A percentile compares a stretch with the other conserved stretches of the same genome.
phyloP scores from a whole-genome alignment of 2,797 vertebrate genomes.

The Eulemur coronatus region DNA sequence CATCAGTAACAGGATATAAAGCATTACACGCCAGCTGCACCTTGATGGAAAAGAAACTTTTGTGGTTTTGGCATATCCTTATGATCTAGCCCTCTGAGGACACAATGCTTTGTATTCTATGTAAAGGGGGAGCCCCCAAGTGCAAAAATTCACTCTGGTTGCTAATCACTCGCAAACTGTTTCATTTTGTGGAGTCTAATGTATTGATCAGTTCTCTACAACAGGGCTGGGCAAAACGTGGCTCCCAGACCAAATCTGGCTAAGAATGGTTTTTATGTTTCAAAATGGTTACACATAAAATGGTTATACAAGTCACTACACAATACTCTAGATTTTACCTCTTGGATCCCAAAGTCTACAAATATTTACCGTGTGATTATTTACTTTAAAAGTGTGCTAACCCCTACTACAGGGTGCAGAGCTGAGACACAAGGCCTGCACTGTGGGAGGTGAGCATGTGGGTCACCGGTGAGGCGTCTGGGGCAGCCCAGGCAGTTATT shows the following conservation, averaged over 20 bases:
- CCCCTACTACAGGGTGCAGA: not conserved
- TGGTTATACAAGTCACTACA: not conserved
- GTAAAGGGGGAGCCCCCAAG: not conserved
- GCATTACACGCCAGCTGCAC: not conserved
- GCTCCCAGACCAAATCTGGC: not conserved
- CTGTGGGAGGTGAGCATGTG: not conserved
- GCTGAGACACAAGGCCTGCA: not conserved
- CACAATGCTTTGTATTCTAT: not conserved
- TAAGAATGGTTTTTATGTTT: not conserved
- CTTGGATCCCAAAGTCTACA: not conserved
- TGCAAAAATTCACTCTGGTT: not conserved
- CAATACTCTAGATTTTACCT: not conserved
- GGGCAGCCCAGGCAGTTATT: not conserved
- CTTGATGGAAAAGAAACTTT: not conserved
- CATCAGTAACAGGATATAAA: not conserved
- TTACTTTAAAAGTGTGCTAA: not conserved
- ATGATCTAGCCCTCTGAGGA: not conserved
- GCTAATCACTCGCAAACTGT: not conserved
- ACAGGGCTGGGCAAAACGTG: not conserved
- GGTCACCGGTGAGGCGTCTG: not conserved
- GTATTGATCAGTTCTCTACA: not conserved
- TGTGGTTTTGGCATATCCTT: not conserved
- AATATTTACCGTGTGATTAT: not conserved
- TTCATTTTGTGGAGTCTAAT: not conserved
- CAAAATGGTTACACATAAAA: not conserved